A percentile compares a stretch with the other conserved stretches of the same genome.
Evolutionary conservation across 2,888 invertebrate genomes (phyloP).

Genomic region (Aleiodes leptofemur): DNA sequence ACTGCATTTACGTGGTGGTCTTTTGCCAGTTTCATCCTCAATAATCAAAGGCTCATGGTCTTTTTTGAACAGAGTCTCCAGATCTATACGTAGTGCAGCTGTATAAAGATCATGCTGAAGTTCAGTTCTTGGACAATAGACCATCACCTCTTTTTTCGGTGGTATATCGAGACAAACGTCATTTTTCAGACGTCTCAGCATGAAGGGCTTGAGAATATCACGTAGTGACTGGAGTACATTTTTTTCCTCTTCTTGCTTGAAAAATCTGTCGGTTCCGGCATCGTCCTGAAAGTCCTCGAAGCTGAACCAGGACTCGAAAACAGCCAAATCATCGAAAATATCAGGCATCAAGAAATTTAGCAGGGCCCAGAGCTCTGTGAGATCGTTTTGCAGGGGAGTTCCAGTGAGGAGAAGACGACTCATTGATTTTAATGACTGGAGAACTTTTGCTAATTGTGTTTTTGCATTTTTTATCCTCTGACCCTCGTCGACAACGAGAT

Average conservation of each 20-base stretch:
- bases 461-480: constrained; percentile 83
- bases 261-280: constrained; percentile 74
- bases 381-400: constrained; percentile 85
- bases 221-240: constrained; percentile 78
- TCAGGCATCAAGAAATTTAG: constrained; percentile 83
- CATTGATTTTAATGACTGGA: constrained; percentile 75
- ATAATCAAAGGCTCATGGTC: constrained; percentile 51
- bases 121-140: constrained; percentile 80
- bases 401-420: constrained; percentile 83
- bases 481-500: constrained; percentile 83
- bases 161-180: constrained; percentile 81
- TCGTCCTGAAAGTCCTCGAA: constrained; percentile 75
- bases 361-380: constrained; percentile 83
- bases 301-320: constrained; percentile 82
- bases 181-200: constrained; percentile 81
- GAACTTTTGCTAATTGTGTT: constrained; percentile 75
- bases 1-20: constrained; percentile 70
- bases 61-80: constrained; percentile 59
- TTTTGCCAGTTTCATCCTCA: constrained; percentile 57
- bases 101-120: constrained; percentile 79
- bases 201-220: constrained; percentile 82
- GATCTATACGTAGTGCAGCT: constrained; percentile 76
- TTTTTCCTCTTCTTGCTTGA: constrained; percentile 78
- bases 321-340: constrained; percentile 80
- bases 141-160: constrained; percentile 81